Conservation (phyloP, 2,888 invertebrate genomes). For the Drosophila nr. medialis region DNA sequence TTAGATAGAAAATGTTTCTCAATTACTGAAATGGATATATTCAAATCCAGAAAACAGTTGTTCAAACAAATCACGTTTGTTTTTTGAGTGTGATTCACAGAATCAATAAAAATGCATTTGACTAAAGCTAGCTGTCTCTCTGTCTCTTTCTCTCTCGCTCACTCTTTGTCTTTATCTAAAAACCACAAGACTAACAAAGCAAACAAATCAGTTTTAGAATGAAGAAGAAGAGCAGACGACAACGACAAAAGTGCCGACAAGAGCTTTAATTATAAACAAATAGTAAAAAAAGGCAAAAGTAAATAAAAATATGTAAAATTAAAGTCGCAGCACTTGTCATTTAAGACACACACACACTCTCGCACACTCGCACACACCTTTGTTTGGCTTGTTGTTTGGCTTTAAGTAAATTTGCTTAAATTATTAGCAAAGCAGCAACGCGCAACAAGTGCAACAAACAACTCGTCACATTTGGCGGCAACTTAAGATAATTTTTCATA, state of each 20-base stretch:
- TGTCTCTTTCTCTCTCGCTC: not conserved
- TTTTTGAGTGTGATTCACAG: not conserved
- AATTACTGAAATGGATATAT: constrained; percentile 1
- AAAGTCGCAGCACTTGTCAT: constrained; percentile 29
- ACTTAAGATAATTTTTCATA: constrained; percentile 55
- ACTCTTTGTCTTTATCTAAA: constrained; percentile 1
- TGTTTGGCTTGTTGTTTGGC: constrained; percentile 56
- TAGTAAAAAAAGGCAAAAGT: constrained; percentile 41
- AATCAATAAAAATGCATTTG: constrained; percentile 4
- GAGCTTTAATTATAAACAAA: constrained; percentile 78
- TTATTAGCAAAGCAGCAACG: constrained; percentile 65
- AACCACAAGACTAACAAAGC: constrained; percentile 23
- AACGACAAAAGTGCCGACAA: constrained; percentile 54
- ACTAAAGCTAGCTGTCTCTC: not conserved
- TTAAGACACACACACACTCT: constrained; percentile 48
- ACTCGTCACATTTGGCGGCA: constrained; percentile 53
- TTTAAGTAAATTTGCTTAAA: constrained; percentile 74
- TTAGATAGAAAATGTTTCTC: not conserved
- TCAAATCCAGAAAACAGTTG: not conserved
- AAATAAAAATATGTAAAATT: constrained; percentile 19
- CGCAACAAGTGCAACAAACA: constrained; percentile 47
- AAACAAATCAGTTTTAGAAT: constrained; percentile 46
- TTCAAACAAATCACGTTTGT: not conserved
- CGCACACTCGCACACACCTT: constrained; percentile 38
- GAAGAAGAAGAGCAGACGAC: constrained; percentile 5